Evolutionary conservation across 2,888 invertebrate genomes (phyloP).

Genomic region (Amphimallon solstitiale): DNA sequence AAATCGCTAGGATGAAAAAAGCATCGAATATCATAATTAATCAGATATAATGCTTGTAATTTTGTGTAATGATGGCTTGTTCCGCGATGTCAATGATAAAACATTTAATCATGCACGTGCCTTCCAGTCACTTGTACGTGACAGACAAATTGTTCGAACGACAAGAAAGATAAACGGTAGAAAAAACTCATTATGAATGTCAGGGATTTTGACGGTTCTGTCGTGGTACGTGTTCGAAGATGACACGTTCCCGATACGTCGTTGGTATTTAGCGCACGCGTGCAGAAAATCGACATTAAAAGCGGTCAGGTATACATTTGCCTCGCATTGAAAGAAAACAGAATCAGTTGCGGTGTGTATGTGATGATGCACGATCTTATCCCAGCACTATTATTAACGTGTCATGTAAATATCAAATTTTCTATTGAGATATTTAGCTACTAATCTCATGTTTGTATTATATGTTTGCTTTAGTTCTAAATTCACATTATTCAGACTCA

Average conservation of each 20-base stretch:
- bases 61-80: conserved; percentile 14
- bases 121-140: conserved; percentile 17
- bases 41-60: conserved; percentile 27
- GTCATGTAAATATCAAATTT: too few species aligned
- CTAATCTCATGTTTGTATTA: too few species aligned
- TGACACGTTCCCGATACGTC: conserved; percentile 15
- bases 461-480: too few species aligned
- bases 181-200: conserved; percentile 29
- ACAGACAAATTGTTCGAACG: conserved; percentile 16
- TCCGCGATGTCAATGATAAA: conserved; percentile 20
- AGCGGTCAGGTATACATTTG: neutral
- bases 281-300: conserved; percentile 7
- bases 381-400: too few species aligned
- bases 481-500: too few species aligned
- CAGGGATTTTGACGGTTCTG: conserved; percentile 14
- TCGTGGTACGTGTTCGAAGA: conserved; percentile 4
- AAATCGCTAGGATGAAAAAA: conserved; percentile 2
- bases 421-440: too few species aligned
- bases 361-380: too few species aligned
- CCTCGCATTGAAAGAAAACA: too few species aligned
- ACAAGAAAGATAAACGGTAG: neutral
- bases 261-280: conserved; percentile 18
- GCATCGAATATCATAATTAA: conserved; percentile 20
- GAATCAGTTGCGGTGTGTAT: too few species aligned
- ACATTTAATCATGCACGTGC: conserved; percentile 10